These are phyloP conservation scores for Drepana falcataria DNA, from an alignment of 2,888 invertebrate species.

Conservation along the genomic window DNA sequence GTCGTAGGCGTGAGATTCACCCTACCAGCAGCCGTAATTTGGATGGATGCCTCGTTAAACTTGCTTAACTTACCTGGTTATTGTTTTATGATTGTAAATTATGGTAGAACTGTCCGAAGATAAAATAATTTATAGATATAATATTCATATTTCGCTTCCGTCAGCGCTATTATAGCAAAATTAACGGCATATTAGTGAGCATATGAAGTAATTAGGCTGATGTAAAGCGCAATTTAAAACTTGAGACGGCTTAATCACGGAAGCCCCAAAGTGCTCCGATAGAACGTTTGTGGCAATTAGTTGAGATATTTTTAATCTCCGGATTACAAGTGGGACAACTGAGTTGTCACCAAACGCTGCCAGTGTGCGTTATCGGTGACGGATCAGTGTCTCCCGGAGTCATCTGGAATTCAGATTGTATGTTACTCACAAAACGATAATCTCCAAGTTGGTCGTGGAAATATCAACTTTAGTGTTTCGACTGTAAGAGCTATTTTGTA, in stretches of 20 bases:
- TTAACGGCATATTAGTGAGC: constrained; percentile 41
- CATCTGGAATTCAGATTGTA: constrained; percentile 67
- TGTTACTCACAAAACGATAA: constrained; percentile 45
- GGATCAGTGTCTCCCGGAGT: constrained; percentile 70
- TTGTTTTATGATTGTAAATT: constrained; percentile 58
- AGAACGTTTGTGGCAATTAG: constrained; percentile 31
- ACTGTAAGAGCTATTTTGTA: constrained; percentile 12
- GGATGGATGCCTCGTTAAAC: constrained; percentile 55
- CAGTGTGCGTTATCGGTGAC: constrained; percentile 70
- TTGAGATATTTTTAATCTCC: constrained; percentile 49
- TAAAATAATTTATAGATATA: constrained; percentile 47
- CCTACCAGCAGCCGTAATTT: constrained; percentile 41
- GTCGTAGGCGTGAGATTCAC: constrained; percentile 25
- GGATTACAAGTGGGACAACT: constrained; percentile 64
- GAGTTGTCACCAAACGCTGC: constrained; percentile 69
- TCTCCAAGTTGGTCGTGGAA: constrained; percentile 14
- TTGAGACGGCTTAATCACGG: constrained; percentile 25
- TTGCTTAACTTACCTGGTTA: constrained; percentile 51
- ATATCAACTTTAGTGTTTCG: constrained; percentile 28
- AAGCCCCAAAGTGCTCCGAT: constrained; percentile 8
- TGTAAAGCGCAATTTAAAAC: constrained; percentile 27
- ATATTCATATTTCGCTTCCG: constrained; percentile 52
- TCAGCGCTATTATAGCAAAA: constrained; percentile 40
- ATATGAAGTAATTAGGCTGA: constrained; percentile 38
- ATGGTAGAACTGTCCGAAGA: constrained; percentile 44